Base-by-base conservation (phyloP, 2,888 invertebrate genomes). In the Tineola bisselliella region DNA sequence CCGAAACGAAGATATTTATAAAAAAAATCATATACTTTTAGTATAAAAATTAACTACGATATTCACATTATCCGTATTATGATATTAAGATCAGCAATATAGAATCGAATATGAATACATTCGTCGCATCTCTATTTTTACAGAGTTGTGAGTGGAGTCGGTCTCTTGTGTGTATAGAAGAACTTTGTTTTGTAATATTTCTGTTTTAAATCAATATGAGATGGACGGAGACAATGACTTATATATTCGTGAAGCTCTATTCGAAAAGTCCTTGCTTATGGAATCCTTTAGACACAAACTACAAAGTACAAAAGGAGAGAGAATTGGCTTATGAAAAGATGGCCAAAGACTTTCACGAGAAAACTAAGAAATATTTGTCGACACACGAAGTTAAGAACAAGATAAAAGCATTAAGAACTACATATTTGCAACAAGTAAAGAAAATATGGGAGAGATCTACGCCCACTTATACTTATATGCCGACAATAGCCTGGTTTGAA, bases 241-340 rank as follows among this genome's bases (percentile, higher is more conserved):
- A 81, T 62, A 74, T 80, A 65, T 88, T 88, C 65, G 87, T 88
- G 11, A 86, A 81, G 70, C 71, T 86, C 61, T 88, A 88, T 69
- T 70, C 86, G 61, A 81, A 80, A 63, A 76, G 87, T 62, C 87
- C 88, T 66, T 84, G 84, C 63, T 71, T 88, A 11, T 88, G 88
- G 88, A 84, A 87, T 68, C 79, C 83, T 0, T 66, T 70, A 52
- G 79, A 83, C 64, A 69, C 76, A 0, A 74, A 72, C 10, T 88
- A 88, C 65, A 86, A 81, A 71, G 63, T 76, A 8, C 79, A 75
- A 66, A 70, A 69, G 62, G 75, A 75, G 64, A 74, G 87, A 63
- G 75, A 81, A 60, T 73, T 72, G 38, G 86, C 87, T 0, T 86
- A 84, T 64, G 61, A 65, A 1, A 70, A 73, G 48, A 81, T 86